Evolutionary conservation across 1,140 invertebrate species (phyloP).

Genomic region (Zaprionus africanus): DNA sequence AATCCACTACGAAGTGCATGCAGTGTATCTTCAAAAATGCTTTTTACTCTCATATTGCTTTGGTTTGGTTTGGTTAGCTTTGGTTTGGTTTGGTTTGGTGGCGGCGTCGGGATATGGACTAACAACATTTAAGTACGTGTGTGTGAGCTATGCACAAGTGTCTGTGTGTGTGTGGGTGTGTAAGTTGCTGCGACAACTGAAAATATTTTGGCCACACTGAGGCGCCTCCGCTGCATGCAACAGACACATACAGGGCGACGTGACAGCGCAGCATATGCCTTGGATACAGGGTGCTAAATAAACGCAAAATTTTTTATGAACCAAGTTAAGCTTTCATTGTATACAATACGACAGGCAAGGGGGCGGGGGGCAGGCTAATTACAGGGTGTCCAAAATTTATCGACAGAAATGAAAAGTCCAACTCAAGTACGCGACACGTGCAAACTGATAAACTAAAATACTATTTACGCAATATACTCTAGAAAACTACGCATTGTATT

Average conservation of each 20-base stretch:
- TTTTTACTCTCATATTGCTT: slow-evolving; percentile 10
- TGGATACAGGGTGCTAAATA: slow-evolving; percentile 78
- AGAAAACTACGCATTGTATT: background rate
- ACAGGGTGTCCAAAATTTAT: slow-evolving; percentile 22
- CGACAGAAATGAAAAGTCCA: background rate
- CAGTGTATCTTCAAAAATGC: slow-evolving; percentile 14
- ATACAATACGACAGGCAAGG: slow-evolving; percentile 1
- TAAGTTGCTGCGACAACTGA: slow-evolving; percentile 50
- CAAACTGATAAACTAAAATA: slow-evolving; percentile 9
- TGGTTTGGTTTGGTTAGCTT: slow-evolving; percentile 10
- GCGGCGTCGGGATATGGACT: slow-evolving; percentile 56
- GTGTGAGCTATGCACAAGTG: slow-evolving; percentile 20
- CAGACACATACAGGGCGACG: slow-evolving; percentile 30
- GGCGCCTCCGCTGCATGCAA: slow-evolving; percentile 1
- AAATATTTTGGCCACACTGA: slow-evolving; percentile 42
- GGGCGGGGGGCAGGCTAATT: background rate
- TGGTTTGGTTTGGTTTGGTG: slow-evolving; percentile 43
- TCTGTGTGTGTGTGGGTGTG: slow-evolving; percentile 23
- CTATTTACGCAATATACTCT: background rate
- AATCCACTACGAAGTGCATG: slow-evolving; percentile 42
- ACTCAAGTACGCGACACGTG: slow-evolving; percentile 24
- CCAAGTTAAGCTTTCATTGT: slow-evolving; percentile 56
- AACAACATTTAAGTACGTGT: slow-evolving; percentile 31
- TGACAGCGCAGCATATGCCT: slow-evolving; percentile 50
- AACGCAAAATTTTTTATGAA: slow-evolving; percentile 82